A percentile compares a stretch with the other conserved stretches of the same genome.
Conservation (phyloP, 2,113 vertebrate genomes). For the Gambusia holbrooki region DNA sequence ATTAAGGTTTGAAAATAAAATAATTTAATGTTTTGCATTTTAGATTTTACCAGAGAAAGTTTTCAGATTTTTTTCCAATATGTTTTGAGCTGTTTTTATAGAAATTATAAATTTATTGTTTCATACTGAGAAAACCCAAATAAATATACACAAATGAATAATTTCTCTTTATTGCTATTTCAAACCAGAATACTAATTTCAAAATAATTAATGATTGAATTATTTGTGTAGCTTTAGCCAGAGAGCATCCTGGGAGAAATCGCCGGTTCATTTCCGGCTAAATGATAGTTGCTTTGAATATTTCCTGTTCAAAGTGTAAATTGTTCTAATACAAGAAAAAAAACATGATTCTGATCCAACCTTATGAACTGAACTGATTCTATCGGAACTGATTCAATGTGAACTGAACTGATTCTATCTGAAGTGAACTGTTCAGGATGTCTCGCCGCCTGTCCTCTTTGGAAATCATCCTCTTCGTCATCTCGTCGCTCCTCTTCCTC, state of each 20-base stretch:
- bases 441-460: constrained; percentile 41
- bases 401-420: too few relatives aligned
- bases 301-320: too few relatives aligned
- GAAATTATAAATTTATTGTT: neutral
- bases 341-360: too few relatives aligned
- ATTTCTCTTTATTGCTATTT: neutral
- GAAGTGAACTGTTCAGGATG: constrained; percentile 24
- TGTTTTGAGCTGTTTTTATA: neutral
- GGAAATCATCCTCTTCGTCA: constrained; percentile 53
- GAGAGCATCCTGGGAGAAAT: too few relatives aligned
- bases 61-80: neutral
- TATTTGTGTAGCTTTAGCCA: too few relatives aligned
- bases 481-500: constrained; percentile 50
- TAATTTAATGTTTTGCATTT: neutral
- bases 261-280: too few relatives aligned
- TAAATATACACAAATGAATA: neutral
- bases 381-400: too few relatives aligned
- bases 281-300: too few relatives aligned
- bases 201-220: neutral
- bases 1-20: neutral
- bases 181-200: too few relatives aligned
- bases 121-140: neutral
- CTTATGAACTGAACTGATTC: too few relatives aligned
- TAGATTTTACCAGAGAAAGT: neutral
- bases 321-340: too few relatives aligned